phyloP scores from a whole-genome alignment of 2,797 vertebrate species.

The Etheostoma nigrum region DNA sequence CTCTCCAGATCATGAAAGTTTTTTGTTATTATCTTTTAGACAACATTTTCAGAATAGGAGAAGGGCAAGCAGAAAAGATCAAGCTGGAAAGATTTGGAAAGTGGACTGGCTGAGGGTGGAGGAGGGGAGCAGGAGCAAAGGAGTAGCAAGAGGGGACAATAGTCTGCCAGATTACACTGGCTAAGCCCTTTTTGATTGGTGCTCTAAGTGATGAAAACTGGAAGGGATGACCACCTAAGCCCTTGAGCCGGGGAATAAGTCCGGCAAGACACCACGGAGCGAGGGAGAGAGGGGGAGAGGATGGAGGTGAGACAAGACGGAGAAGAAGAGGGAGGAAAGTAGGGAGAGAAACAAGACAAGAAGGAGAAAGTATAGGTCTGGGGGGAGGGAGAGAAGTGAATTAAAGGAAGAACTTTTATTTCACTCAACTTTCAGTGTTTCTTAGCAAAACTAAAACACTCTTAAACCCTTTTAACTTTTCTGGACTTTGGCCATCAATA shows the following conservation, averaged over 20 bases:
- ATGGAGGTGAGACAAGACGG: background rate
- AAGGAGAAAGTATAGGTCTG: background rate
- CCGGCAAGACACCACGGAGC: constrained; percentile 45
- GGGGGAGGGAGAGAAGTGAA: background rate
- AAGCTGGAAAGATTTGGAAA: background rate
- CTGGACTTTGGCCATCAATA: too few relatives aligned
- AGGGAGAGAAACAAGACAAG: background rate
- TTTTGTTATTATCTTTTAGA: background rate
- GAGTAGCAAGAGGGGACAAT: constrained; percentile 37
- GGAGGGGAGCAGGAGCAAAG: constrained; percentile 11
- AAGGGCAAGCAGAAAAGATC: background rate
- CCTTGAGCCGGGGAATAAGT: constrained; percentile 49
- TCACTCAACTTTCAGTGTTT: background rate
- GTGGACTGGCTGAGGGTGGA: background rate
- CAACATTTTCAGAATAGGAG: background rate
- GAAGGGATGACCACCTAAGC: constrained; percentile 64
- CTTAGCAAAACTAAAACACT: background rate
- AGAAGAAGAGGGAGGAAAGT: background rate
- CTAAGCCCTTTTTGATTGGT: constrained; percentile 76
- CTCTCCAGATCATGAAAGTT: background rate
- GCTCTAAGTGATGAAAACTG: constrained; percentile 68
- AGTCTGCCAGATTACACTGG: constrained; percentile 52
- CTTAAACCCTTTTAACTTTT: background rate
- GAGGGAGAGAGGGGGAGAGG: background rate
- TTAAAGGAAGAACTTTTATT: background rate